These are phyloP conservation scores for Hormaphis cornu DNA, from an alignment of 1,140 invertebrate genomes.

Conservation along the genomic window DNA sequence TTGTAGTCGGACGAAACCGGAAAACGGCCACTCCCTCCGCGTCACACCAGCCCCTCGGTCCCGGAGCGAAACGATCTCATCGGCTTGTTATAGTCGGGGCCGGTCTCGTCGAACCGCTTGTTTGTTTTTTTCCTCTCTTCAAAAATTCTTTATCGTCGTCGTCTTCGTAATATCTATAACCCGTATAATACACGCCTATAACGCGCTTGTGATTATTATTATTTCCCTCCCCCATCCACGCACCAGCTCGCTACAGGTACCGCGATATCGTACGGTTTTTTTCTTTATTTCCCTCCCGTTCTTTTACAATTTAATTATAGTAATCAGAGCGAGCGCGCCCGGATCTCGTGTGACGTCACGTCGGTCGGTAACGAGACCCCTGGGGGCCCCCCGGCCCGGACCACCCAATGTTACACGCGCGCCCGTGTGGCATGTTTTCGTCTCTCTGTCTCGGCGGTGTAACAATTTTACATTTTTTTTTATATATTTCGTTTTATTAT, in stretches of 20 bases:
- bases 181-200: not conserved
- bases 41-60: not conserved
- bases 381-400: conserved; percentile 10
- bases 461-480: no score
- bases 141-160: no score
- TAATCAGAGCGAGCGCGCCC: conserved; percentile 26
- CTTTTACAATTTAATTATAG: conserved; percentile 28
- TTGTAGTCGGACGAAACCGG: conserved; percentile 7
- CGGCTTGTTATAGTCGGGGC: conserved; percentile 3
- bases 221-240: not conserved
- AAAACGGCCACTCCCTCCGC: conserved; percentile 9
- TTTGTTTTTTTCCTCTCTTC: conserved; percentile 13
- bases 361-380: conserved; percentile 15
- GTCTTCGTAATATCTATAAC: no score
- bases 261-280: no score
- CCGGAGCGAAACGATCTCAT: conserved; percentile 25
- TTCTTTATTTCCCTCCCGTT: not conserved
- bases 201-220: not conserved
- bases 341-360: conserved; percentile 28
- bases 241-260: no score
- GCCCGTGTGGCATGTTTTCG: no score
- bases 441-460: not conserved
- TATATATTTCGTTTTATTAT: no score
- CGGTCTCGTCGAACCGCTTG: conserved; percentile 21
- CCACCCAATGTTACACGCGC: conserved; percentile 31